phyloP scores from a whole-genome alignment of 2,113 vertebrate species.

The Triplophysa siluroides region DNA sequence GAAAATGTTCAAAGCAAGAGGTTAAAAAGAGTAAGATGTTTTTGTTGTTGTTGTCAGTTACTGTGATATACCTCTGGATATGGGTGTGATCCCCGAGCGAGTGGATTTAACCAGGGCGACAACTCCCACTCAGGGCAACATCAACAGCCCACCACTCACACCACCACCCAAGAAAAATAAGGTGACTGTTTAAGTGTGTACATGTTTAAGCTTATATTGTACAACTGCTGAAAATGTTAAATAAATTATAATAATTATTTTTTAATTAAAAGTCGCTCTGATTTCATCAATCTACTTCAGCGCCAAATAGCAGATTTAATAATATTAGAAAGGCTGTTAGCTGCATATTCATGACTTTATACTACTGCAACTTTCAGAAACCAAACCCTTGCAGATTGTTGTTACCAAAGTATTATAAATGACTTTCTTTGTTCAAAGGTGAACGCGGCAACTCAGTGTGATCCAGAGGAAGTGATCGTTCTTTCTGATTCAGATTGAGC shows the following conservation, averaged over 20 bases:
- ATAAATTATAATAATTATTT: too few relatives aligned
- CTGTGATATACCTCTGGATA: conserved; percentile 66
- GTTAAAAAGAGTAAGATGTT: not conserved
- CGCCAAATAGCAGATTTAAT: too few relatives aligned
- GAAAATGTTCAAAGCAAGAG: not conserved
- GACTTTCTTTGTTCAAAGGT: conserved; percentile 67
- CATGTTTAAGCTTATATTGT: not conserved
- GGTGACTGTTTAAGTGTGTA: conserved; percentile 51
- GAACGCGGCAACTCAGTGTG: conserved; percentile 85
- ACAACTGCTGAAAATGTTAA: too few relatives aligned
- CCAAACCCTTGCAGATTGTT: too few relatives aligned
- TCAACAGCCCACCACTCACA: conserved; percentile 76
- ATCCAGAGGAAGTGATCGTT: conserved; percentile 85
- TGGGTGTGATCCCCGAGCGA: conserved; percentile 60
- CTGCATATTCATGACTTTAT: too few relatives aligned
- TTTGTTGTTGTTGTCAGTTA: conserved; percentile 57
- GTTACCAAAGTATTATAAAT: not conserved
- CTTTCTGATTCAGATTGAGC: conserved; percentile 84
- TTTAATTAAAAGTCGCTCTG: too few relatives aligned
- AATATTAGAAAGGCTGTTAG: too few relatives aligned
- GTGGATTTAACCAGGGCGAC: conserved; percentile 48
- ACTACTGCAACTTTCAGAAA: too few relatives aligned
- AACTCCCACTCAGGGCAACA: conserved; percentile 62
- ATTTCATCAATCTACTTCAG: too few relatives aligned
- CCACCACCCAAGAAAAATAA: conserved; percentile 77